These are phyloP conservation scores for Holothuria scabra DNA, from an alignment of 53 echinoderm and acorn worm genomes.

Conservation along the genomic window DNA sequence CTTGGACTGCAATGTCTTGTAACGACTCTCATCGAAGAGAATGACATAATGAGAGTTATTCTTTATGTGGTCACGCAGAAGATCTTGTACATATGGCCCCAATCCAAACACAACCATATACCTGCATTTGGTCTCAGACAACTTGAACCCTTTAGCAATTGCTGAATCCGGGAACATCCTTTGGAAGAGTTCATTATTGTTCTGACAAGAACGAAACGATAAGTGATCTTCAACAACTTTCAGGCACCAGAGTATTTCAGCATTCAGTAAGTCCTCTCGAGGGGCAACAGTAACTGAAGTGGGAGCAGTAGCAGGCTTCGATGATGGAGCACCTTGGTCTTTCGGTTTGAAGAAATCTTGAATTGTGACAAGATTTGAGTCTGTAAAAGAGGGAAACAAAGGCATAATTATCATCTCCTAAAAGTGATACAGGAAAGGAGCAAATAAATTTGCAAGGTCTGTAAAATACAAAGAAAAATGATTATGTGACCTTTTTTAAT, in stretches of 20 bases:
- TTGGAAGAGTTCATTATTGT: constrained; percentile 51
- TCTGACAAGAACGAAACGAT: constrained; percentile 42
- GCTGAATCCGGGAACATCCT: constrained; percentile 64
- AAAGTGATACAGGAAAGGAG: too few species aligned
- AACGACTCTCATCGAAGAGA: constrained; percentile 51
- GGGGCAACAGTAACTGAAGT: constrained; percentile 43
- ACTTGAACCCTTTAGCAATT: constrained; percentile 50
- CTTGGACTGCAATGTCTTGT: constrained; percentile 51
- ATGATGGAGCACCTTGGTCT: too few species aligned
- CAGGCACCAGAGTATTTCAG: constrained; percentile 63
- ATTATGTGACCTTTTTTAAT: too few species aligned
- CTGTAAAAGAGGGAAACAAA: too few species aligned
- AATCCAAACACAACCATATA: constrained; percentile 60
- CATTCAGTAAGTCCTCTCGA: constrained; percentile 56
- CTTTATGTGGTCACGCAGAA: constrained; percentile 53
- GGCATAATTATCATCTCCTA: too few species aligned
- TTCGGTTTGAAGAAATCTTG: too few species aligned
- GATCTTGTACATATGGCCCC: constrained; percentile 64
- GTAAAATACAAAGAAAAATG: too few species aligned
- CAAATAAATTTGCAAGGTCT: too few species aligned
- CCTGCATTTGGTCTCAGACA: constrained; percentile 54
- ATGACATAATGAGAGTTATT: constrained; percentile 45
- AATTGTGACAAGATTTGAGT: too few species aligned
- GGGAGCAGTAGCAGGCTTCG: too few species aligned
- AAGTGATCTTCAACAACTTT: constrained; percentile 54